A percentile compares a stretch with the other conserved stretches of the same genome.
These are phyloP conservation scores for Seira musarum DNA, from an alignment of 2,888 invertebrate genomes.

Conservation along the genomic window DNA sequence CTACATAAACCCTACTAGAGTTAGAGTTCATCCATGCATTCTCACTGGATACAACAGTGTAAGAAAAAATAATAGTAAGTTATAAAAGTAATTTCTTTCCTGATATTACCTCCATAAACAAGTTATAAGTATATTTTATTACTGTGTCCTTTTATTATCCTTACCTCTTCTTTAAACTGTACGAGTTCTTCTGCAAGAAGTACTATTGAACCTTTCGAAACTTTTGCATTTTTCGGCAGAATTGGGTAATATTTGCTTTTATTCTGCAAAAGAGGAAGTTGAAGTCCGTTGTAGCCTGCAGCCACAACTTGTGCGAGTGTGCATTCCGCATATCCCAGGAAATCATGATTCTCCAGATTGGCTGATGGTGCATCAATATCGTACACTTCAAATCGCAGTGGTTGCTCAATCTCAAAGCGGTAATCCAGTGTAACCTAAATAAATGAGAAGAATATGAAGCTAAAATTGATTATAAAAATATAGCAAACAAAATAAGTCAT, in stretches of 20 bases:
- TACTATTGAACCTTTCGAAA: constrained; percentile 65
- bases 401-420: constrained; percentile 76
- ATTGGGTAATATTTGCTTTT: constrained; percentile 67
- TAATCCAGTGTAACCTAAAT: constrained; percentile 74
- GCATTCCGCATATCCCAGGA: constrained; percentile 75
- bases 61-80: no score
- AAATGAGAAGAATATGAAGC: no score
- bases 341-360: constrained; percentile 72
- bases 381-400: constrained; percentile 74
- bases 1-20: no score
- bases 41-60: no score
- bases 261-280: constrained; percentile 61
- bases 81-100: no score
- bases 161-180: constrained; percentile 68
- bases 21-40: no score
- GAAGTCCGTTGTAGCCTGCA: constrained; percentile 58
- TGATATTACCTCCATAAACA: no score
- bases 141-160: no score
- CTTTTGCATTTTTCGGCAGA: constrained; percentile 61
- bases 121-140: not conserved
- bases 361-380: constrained; percentile 71
- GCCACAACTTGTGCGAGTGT: constrained; percentile 73
- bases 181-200: constrained; percentile 67
- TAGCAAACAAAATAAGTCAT: no score
- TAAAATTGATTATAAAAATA: no score